Evolutionary conservation across 2,113 vertebrate species (phyloP).

Genomic region (Indri indri): DNA sequence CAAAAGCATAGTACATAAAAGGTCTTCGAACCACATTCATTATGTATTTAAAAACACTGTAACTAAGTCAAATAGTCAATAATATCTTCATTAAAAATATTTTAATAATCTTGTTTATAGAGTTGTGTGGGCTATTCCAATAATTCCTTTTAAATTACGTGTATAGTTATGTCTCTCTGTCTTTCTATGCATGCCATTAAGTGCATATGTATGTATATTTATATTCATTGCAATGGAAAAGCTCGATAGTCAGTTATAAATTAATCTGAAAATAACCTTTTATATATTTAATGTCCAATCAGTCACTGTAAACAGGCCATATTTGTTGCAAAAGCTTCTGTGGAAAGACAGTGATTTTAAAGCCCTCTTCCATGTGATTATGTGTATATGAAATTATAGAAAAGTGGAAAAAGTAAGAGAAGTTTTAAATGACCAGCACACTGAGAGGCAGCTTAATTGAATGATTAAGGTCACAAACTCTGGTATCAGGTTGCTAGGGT

Average conservation of each 20-base stretch:
- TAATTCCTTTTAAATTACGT: background rate
- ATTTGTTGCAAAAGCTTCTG: background rate
- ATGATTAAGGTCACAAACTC: background rate
- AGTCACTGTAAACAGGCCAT: background rate
- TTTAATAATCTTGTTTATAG: background rate
- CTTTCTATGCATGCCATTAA: background rate
- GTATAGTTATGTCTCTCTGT: background rate
- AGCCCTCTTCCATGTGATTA: background rate
- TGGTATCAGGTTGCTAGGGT: background rate
- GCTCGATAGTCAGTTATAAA: background rate
- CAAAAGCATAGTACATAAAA: constrained; percentile 26
- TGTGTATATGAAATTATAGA: background rate
- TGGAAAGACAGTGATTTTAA: constrained; percentile 23
- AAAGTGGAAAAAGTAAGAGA: background rate
- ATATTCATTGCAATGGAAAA: background rate
- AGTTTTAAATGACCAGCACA: background rate
- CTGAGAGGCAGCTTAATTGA: background rate
- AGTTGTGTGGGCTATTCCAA: background rate
- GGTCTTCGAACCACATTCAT: background rate
- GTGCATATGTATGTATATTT: background rate
- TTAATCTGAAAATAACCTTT: background rate
- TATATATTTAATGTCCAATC: background rate
- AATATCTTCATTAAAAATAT: background rate
- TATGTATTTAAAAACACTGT: background rate
- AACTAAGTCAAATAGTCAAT: background rate